A percentile compares a stretch with the other conserved stretches of the same genome.
Conservation (phyloP, 30 jellyfish, hydroid and myxozoan genomes). For the Catostylus mosaicus region DNA sequence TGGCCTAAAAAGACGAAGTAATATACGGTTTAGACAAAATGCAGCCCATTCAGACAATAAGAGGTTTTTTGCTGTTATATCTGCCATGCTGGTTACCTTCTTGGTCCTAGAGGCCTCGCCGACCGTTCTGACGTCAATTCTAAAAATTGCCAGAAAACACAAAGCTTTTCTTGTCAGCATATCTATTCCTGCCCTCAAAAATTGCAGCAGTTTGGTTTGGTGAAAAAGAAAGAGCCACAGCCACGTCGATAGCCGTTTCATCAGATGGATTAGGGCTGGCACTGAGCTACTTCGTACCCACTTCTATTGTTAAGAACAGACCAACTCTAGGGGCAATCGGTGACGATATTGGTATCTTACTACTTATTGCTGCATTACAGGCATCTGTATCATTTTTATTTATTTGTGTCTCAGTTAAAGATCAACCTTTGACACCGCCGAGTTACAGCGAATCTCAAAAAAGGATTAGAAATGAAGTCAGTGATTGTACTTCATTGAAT, state of each 20-base stretch:
- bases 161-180: too few relatives aligned
- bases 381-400: slow-evolving; percentile 58
- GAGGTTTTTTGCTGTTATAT: too few relatives aligned
- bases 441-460: slow-evolving; percentile 40
- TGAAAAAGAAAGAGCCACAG: slow-evolving; percentile 74
- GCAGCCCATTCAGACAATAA: too few relatives aligned
- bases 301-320: slow-evolving; percentile 45
- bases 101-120: too few relatives aligned
- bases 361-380: slow-evolving; percentile 54
- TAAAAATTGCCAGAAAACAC: too few relatives aligned
- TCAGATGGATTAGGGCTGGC: slow-evolving; percentile 83
- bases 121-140: too few relatives aligned
- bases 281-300: slow-evolving; percentile 56
- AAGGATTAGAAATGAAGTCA: not conserved
- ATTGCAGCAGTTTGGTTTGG: slow-evolving; percentile 94
- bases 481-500: not conserved
- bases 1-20: too few relatives aligned
- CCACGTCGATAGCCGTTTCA: slow-evolving; percentile 82
- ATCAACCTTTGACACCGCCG: slow-evolving; percentile 83
- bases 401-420: slow-evolving; percentile 45
- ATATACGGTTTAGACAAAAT: too few relatives aligned
- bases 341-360: slow-evolving; percentile 27
- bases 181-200: slow-evolving; percentile 79
- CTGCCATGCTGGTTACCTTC: too few relatives aligned
- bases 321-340: slow-evolving; percentile 7